Conservation (phyloP, 2,113 vertebrate species). For the Myxocyprinus asiaticus region DNA sequence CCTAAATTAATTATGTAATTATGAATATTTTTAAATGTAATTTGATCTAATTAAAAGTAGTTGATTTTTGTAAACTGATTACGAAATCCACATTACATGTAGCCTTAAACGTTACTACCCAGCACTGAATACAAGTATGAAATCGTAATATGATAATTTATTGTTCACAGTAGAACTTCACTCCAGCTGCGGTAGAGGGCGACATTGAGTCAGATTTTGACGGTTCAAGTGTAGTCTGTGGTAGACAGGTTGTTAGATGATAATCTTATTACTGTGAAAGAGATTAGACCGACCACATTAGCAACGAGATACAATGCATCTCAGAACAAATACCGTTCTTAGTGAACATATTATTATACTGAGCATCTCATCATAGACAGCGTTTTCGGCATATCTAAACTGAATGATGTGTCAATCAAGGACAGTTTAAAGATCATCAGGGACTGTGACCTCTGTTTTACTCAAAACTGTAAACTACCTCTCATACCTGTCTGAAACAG, state of each 20-base stretch:
- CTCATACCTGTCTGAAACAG: background rate
- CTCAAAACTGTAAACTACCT: too few relatives aligned
- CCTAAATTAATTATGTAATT: too few relatives aligned
- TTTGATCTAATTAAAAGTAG: too few relatives aligned
- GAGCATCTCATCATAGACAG: background rate
- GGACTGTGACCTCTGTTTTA: background rate
- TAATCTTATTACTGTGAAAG: slow-evolving; percentile 30
- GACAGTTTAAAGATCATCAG: background rate
- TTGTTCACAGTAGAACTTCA: background rate
- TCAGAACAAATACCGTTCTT: background rate
- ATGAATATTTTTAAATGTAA: too few relatives aligned
- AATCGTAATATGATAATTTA: too few relatives aligned
- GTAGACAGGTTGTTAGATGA: background rate
- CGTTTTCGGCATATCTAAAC: background rate
- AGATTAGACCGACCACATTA: slow-evolving; percentile 2
- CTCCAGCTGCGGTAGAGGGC: background rate
- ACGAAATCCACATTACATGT: too few relatives aligned
- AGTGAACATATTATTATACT: background rate
- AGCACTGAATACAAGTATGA: too few relatives aligned
- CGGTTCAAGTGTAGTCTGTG: background rate
- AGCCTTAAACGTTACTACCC: too few relatives aligned
- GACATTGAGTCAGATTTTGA: background rate
- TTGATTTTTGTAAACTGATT: too few relatives aligned
- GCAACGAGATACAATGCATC: background rate
- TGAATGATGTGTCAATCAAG: background rate